phyloP scores from a whole-genome alignment of 1,140 invertebrate species.

The Zaprionus kolodkinae region DNA sequence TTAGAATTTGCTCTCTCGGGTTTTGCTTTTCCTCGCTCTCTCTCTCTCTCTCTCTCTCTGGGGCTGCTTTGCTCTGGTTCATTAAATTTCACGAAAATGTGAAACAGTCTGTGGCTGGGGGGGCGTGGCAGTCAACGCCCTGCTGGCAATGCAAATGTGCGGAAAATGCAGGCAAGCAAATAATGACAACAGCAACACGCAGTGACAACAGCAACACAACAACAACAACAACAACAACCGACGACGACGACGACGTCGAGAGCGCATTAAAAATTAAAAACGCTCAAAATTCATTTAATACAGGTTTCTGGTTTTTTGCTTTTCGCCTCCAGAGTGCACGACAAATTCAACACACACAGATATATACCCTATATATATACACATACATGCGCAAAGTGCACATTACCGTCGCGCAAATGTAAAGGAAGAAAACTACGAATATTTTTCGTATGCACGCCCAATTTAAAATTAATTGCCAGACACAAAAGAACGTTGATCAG shows the following conservation, averaged over 20 bases:
- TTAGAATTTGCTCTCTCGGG: conserved; percentile 1
- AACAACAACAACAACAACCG: not conserved
- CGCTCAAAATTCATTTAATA: conserved; percentile 71
- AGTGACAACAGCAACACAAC: conserved; percentile 14
- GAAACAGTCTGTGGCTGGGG: not conserved
- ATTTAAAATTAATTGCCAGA: conserved; percentile 84
- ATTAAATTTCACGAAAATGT: conserved; percentile 7
- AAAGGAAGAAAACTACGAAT: conserved; percentile 79
- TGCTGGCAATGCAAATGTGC: conserved; percentile 43
- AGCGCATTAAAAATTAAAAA: conserved; percentile 65
- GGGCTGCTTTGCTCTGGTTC: not conserved
- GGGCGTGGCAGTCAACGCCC: conserved; percentile 22
- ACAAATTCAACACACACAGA: conserved; percentile 46
- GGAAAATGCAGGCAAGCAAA: conserved; percentile 45
- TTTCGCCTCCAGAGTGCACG: conserved; percentile 46
- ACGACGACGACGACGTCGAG: not conserved
- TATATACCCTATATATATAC: conserved; percentile 4
- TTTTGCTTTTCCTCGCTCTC: not conserved
- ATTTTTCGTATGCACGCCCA: conserved; percentile 82
- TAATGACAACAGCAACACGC: conserved; percentile 19
- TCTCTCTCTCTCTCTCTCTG: not conserved
- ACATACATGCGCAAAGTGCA: conserved; percentile 31
- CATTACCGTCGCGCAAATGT: conserved; percentile 64
- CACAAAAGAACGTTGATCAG: conserved; percentile 75
- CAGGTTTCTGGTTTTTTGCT: conserved; percentile 46